Evolutionary conservation across 2,797 vertebrate species (phyloP).

Genomic region (Artibeus lituratus): DNA sequence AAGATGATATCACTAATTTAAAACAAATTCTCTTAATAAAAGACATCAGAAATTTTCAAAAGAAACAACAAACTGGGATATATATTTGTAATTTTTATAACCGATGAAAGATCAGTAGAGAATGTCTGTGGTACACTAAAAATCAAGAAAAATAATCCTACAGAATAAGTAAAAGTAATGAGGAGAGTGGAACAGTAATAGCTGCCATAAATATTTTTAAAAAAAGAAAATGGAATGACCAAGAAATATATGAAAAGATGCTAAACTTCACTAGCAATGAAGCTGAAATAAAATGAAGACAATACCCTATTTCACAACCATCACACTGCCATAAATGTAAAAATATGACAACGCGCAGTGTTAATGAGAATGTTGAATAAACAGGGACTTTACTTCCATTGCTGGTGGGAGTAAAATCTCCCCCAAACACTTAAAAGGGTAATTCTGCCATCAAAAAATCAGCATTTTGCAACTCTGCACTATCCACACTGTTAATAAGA

Average conservation of each 20-base stretch:
- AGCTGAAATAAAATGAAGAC: background rate
- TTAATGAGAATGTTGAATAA: background rate
- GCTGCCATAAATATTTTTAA: background rate
- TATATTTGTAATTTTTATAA: background rate
- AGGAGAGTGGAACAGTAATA: background rate
- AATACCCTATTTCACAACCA: background rate
- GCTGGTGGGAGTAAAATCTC: background rate
- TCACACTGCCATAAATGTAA: background rate
- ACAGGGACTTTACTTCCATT: background rate
- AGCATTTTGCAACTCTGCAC: background rate
- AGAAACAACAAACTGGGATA: background rate
- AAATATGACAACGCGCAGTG: background rate
- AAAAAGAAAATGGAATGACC: background rate
- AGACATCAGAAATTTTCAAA: background rate
- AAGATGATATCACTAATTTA: background rate
- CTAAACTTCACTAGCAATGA: background rate
- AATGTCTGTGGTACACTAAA: background rate
- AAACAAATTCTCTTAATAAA: constrained; percentile 30
- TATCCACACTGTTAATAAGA: background rate
- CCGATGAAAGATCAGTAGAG: background rate
- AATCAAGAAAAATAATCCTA: background rate
- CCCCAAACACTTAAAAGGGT: background rate
- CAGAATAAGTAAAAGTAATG: background rate
- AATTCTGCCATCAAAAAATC: background rate
- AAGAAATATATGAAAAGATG: constrained; percentile 33